Base-by-base conservation (phyloP, 2,888 invertebrate species). In the Meteorus cinctellus region DNA sequence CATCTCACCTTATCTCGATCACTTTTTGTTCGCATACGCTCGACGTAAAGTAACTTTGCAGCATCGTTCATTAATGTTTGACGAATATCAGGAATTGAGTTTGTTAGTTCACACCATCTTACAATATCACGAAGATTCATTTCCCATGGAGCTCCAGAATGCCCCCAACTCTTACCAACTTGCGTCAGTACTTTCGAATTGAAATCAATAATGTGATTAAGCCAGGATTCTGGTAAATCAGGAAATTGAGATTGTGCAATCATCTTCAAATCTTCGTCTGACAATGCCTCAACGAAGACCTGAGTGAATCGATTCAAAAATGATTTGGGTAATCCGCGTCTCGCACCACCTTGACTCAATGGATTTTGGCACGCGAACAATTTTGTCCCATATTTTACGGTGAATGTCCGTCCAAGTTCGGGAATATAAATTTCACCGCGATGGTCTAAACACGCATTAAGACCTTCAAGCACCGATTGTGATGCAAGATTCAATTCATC, bases 301-400 rank as follows among this genome's bases (percentile, higher is more conserved):
- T 92, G 83, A 16, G 83, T 81, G 87, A 99, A 99, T 83, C 98
- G 93, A 90, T 99, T 99, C 0, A 99, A 91, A 89, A 99, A 99
- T 0, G 99, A 99, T 85, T 96, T 94, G 0, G 99, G 99, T 36
- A 99, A 91, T 0, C 99, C 98, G 89, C 98, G 94, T 79, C 99
- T 92, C 0, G 97, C 98, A 0, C 99, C 99, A 12, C 99, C 99
- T 91, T 99, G 97, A 84, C 94, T 94, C 59, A 97, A 91, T 0
- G 99, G 99, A 92, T 99, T 99, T 90, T 99, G 99, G 85, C 98
- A 98, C 0, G 96, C 99, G 89, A 99, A 99, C 69, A 99, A 92
- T 82, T 96, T 93, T 0, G 98, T 98, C 82, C 93, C 92, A 74
- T 90, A 89, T 86, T 92, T 94, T 0, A 98, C 93, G 78, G 92